Conservation (phyloP, 1,140 invertebrate genomes). For the Hyphantria cunea region DNA sequence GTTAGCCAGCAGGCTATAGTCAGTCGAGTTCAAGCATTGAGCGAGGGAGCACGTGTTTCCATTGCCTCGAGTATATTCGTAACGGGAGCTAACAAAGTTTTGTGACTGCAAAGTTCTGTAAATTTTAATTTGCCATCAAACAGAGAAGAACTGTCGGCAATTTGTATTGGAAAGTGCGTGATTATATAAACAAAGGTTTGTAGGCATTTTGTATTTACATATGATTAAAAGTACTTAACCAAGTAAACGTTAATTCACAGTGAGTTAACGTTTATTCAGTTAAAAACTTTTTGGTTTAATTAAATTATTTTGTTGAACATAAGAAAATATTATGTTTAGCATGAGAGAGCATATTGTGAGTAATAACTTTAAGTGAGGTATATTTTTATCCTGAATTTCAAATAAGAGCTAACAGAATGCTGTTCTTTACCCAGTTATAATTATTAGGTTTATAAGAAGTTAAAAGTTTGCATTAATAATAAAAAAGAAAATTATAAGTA, state of each 20-base stretch:
- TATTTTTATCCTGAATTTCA: too few relatives aligned
- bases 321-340: too few relatives aligned
- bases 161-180: slow-evolving; percentile 37
- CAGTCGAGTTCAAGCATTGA: slow-evolving; percentile 48
- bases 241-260: too few relatives aligned
- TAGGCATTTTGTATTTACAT: slow-evolving; percentile 25
- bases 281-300: neutral
- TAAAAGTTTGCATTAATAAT: too few relatives aligned
- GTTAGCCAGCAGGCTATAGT: slow-evolving; percentile 23
- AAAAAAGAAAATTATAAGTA: too few relatives aligned
- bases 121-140: slow-evolving; percentile 36
- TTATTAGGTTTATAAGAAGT: too few relatives aligned
- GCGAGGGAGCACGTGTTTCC: slow-evolving; percentile 35
- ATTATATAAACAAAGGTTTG: slow-evolving; percentile 35
- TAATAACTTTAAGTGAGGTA: too few relatives aligned
- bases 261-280: slow-evolving; percentile 11
- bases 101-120: slow-evolving; percentile 40
- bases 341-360: too few relatives aligned
- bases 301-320: neutral
- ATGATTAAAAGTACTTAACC: slow-evolving; percentile 3
- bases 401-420: too few relatives aligned
- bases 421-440: too few relatives aligned
- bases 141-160: slow-evolving; percentile 26
- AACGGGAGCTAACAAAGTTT: slow-evolving; percentile 53
- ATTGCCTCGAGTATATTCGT: slow-evolving; percentile 42